phyloP scores from a whole-genome alignment of 2,113 vertebrate genomes.

The Alces alces region DNA sequence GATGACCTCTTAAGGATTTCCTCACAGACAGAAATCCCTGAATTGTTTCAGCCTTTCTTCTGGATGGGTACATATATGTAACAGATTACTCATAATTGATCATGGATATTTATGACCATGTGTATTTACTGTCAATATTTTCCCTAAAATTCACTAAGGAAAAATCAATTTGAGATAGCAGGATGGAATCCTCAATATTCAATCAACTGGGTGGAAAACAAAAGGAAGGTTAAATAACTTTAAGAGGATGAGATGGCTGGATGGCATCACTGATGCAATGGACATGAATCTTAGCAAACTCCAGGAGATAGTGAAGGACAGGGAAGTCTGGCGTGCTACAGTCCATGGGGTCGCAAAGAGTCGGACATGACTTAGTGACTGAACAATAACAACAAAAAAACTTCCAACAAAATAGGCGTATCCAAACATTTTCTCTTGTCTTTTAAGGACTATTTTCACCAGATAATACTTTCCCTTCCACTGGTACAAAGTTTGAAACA shows the following conservation, averaged over 20 bases:
- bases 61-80: accelerated
- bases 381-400: background rate
- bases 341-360: background rate
- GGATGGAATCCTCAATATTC: background rate
- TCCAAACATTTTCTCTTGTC: background rate
- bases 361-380: background rate
- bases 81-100: background rate
- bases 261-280: background rate
- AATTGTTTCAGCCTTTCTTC: background rate
- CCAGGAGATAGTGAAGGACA: background rate
- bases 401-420: background rate
- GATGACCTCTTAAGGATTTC: background rate
- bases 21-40: background rate
- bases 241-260: background rate
- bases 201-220: background rate
- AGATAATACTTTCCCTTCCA: background rate
- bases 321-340: background rate
- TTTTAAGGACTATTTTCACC: background rate
- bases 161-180: background rate
- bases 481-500: background rate
- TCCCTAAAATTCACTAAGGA: background rate
- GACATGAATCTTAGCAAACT: background rate
- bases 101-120: background rate
- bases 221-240: background rate
- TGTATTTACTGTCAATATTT: background rate